Evolutionary conservation across 2,797 vertebrate species (phyloP).

Genomic region (Meriones psammophilus): DNA sequence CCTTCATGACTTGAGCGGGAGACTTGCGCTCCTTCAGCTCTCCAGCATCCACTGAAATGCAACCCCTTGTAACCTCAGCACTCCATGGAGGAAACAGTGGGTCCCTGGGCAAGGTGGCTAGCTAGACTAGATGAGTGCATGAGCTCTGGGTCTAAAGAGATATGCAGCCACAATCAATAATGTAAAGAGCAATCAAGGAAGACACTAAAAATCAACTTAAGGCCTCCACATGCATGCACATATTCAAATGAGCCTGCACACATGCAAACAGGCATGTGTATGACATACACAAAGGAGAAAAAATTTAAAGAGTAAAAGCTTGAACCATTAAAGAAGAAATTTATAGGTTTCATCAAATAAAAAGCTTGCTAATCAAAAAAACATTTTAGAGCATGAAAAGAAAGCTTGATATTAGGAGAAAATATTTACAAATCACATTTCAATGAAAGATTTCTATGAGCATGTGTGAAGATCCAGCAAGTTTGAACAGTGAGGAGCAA

Average conservation of each 20-base stretch:
- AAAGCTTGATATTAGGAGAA: neutral
- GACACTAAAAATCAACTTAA: neutral
- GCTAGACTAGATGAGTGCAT: neutral
- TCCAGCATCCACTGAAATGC: neutral
- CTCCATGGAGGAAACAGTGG: neutral
- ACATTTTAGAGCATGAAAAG: neutral
- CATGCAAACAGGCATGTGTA: neutral
- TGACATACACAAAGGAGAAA: neutral
- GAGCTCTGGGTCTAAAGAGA: neutral
- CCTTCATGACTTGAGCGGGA: neutral
- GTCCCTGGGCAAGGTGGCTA: neutral
- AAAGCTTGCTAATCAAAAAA: constrained; percentile 12
- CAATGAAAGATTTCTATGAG: neutral
- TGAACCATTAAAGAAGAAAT: constrained; percentile 38
- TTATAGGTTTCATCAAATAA: neutral
- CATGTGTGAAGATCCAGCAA: neutral
- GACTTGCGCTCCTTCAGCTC: neutral
- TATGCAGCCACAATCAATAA: neutral
- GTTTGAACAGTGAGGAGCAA: constrained; percentile 2
- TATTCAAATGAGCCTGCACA: neutral
- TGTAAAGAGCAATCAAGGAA: neutral
- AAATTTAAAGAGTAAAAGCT: neutral
- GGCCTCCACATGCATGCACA: no score
- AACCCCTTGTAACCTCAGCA: neutral
- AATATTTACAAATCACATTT: constrained; percentile 54